Evolutionary conservation across 2,113 vertebrate genomes (phyloP).

Genomic region (Malurus melanocephalus): DNA sequence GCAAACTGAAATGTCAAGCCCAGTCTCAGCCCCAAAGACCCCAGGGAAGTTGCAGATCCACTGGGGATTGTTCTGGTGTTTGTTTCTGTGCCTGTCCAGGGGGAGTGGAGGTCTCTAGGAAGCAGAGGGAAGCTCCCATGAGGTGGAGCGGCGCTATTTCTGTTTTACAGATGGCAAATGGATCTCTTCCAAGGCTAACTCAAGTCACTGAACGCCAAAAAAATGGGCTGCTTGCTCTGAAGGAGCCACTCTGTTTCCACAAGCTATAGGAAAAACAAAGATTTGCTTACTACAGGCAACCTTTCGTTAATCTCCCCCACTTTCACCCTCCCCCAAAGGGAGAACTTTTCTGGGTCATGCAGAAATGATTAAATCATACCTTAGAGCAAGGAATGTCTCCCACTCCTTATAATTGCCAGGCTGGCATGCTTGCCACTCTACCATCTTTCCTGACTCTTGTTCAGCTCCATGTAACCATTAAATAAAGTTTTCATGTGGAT

Average conservation of each 20-base stretch:
- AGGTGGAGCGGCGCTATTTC: not conserved
- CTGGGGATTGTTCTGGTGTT: not conserved
- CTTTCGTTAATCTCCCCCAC: not conserved
- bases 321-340: not conserved
- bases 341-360: not conserved
- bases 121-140: not conserved
- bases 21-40: not conserved
- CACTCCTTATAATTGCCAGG: not conserved
- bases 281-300: not conserved
- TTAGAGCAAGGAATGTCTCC: not conserved
- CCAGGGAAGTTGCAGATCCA: not conserved
- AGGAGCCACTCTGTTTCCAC: not conserved
- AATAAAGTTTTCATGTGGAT: not conserved
- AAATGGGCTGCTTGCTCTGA: not conserved
- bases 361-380: not conserved
- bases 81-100: not conserved
- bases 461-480: not conserved
- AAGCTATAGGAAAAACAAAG: not conserved
- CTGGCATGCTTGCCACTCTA: not conserved
- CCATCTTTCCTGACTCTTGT: not conserved
- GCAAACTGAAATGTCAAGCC: not conserved
- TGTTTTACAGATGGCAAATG: not conserved
- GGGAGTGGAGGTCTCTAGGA: accelerated
- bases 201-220: not conserved
- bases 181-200: not conserved